These are phyloP conservation scores for Hippocampus abdominalis DNA, from an alignment of 2,113 vertebrate species.

Conservation along the genomic window DNA sequence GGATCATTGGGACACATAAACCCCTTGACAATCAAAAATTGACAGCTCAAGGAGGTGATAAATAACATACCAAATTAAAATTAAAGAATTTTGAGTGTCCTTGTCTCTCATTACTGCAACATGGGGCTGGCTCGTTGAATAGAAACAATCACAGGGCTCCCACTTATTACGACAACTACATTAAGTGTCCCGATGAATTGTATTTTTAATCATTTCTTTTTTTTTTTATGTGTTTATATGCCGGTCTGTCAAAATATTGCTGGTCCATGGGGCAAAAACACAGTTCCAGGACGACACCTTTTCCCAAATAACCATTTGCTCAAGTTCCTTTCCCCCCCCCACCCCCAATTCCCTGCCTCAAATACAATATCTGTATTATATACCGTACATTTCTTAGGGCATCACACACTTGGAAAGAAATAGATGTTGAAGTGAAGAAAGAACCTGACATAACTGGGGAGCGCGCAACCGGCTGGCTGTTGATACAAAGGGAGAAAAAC, in stretches of 20 bases:
- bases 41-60: no score
- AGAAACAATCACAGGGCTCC: neutral
- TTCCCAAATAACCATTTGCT: neutral
- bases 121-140: neutral
- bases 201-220: no score
- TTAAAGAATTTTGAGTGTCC: neutral
- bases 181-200: neutral
- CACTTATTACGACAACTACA: neutral
- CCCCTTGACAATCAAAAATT: no score
- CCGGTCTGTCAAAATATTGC: neutral
- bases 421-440: constrained; percentile 7
- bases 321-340: neutral
- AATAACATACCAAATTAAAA: neutral
- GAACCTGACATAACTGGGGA: neutral
- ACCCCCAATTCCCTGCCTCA: neutral
- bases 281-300: constrained; percentile 21
- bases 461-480: neutral
- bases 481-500: neutral
- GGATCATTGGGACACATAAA: no score
- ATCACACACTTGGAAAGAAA: neutral
- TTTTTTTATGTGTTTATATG: neutral
- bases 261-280: neutral
- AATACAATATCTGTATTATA: neutral
- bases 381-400: neutral
- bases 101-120: neutral